A percentile compares a stretch with the other conserved stretches of the same genome.
phyloP scores from a whole-genome alignment of 2,797 vertebrate species.

The Etheostoma nigrum region DNA sequence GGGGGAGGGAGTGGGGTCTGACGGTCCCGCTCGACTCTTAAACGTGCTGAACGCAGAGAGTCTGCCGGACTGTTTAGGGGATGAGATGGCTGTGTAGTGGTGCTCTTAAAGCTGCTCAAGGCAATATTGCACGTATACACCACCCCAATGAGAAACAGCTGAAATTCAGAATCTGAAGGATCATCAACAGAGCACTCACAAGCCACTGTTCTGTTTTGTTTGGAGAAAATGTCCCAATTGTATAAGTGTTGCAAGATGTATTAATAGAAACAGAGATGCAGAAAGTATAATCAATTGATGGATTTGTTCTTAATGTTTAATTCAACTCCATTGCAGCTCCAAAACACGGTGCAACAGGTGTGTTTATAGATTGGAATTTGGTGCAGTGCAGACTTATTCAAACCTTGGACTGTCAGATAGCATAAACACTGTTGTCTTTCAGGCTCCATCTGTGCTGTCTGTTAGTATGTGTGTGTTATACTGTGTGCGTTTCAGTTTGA shows the following conservation, averaged over 20 bases:
- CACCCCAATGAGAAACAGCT: slow-evolving; percentile 9
- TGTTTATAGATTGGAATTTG: neutral
- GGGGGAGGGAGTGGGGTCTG: slow-evolving; percentile 78
- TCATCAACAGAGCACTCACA: neutral
- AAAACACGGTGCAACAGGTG: neutral
- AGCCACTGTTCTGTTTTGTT: slow-evolving; percentile 11
- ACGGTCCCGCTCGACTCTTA: slow-evolving; percentile 65
- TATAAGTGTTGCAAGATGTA: neutral
- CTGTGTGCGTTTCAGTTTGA: slow-evolving; percentile 26
- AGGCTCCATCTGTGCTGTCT: slow-evolving; percentile 28
- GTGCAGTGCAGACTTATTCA: slow-evolving; percentile 15
- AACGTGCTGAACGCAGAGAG: slow-evolving; percentile 89
- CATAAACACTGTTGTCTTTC: slow-evolving; percentile 41
- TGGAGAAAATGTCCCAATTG: slow-evolving; percentile 1
- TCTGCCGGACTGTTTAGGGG: slow-evolving; percentile 90
- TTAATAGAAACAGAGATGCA: neutral
- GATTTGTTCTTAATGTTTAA: neutral
- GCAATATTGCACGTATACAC: slow-evolving; percentile 13
- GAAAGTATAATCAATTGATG: neutral
- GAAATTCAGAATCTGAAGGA: slow-evolving; percentile 38
- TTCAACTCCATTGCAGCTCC: neutral
- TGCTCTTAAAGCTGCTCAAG: slow-evolving; percentile 6
- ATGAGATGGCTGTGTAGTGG: slow-evolving; percentile 90
- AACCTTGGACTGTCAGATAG: slow-evolving; percentile 3
- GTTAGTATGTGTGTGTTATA: slow-evolving; percentile 28